Evolutionary conservation across 92 coral and sea anemone genomes (phyloP), one percentile per base, ranked within the genome.

Genomic region (Heteractis magnifica): DNA sequence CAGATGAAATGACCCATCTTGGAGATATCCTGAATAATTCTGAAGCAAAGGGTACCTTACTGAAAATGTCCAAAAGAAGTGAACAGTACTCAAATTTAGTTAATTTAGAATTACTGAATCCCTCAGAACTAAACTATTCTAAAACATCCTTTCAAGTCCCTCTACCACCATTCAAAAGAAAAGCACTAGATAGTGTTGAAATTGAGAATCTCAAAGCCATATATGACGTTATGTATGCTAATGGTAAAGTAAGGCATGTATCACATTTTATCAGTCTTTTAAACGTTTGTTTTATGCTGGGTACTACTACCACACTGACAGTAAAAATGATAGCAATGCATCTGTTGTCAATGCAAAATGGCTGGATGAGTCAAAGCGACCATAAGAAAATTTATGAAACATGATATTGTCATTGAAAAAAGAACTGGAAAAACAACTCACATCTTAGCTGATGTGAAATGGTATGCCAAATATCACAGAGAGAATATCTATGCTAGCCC

Each of bases 281-380:
- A 82, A 79, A 16, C 79, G 70, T 41, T 77, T 77, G 20, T 78
- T 76, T 62, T 76, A 80, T 71, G 81, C 71, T 52, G 78, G 82
- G 13, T 48, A 74, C 14, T 74, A 64, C 7, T 77, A 77, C 62
- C 77, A 52, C 60, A 51, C 82, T 50, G 56, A 74, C 20, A 65
- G 71, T 26, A 77, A 50, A 4, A 71, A 68, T 76, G 76, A 81
- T 50, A 71, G 71, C 16, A 68, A 44, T 41, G 83, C 88, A 21
- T 85, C 88, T 52, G 82, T 83, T 49, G 80, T 87, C 11, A 77
- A 77, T 51, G 79, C 86, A 3, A 65, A 87, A 83, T 87, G 90
- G 90, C 65, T 82, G 68, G 84, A 82, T 77, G 79, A 51, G 21
- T 18, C 87, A 14, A 48, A 55, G 3, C 53, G 90, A 12, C 90